phyloP scores from a whole-genome alignment of 2,113 vertebrate species.

The Speoplatyrhinus poulsoni region DNA sequence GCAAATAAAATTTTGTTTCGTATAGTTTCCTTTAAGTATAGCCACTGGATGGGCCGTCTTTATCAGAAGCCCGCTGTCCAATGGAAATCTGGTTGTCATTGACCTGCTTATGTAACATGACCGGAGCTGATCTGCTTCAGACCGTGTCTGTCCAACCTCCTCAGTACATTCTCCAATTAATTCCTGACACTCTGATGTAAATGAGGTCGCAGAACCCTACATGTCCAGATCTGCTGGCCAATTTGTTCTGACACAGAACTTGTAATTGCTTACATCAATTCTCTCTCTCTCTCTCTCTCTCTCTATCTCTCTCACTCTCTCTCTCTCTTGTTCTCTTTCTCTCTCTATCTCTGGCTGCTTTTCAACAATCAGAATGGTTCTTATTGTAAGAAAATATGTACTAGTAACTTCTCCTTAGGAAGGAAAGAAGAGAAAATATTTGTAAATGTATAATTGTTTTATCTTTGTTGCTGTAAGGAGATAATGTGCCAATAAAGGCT shows the following conservation, averaged over 20 bases:
- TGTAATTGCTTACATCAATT: constrained; percentile 80
- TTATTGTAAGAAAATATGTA: no score
- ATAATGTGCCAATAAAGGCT: no score
- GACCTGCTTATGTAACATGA: constrained; percentile 50
- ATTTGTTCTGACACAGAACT: constrained; percentile 78
- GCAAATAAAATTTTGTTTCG: constrained; percentile 31
- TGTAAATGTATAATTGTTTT: no score
- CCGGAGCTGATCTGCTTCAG: constrained; percentile 35
- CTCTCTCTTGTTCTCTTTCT: constrained; percentile 26
- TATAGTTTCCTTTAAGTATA: constrained; percentile 27
- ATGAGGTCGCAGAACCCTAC: constrained; percentile 75
- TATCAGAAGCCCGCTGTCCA: constrained; percentile 30
- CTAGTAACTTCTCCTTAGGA: no score
- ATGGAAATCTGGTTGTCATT: constrained; percentile 31
- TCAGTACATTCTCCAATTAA: constrained; percentile 74
- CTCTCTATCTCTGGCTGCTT: constrained; percentile 28
- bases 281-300: constrained; percentile 51
- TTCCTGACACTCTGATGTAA: constrained; percentile 71
- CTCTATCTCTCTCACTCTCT: constrained; percentile 40
- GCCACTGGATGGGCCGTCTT: background rate
- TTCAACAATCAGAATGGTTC: constrained; percentile 76
- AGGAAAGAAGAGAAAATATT: no score
- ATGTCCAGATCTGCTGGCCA: constrained; percentile 75
- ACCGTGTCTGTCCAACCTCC: constrained; percentile 55
- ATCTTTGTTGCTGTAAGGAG: no score